Evolutionary conservation across 2,797 vertebrate genomes (phyloP).

Genomic region (Atherinosoma microstoma): DNA sequence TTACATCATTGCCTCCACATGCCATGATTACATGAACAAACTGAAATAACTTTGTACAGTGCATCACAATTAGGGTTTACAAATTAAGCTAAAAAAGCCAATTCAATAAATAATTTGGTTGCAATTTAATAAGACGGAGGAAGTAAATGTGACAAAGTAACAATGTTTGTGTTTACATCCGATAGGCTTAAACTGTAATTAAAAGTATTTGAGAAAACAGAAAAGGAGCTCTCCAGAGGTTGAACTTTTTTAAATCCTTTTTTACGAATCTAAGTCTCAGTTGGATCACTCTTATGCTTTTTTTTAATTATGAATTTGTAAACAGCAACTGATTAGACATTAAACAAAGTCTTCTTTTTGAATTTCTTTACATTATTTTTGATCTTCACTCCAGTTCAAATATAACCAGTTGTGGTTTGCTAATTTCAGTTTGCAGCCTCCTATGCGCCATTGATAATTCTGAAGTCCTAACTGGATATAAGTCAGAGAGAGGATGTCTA

Average conservation of each 20-base stretch:
- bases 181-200: neutral
- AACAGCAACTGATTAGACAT: neutral
- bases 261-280: neutral
- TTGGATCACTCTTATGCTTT: neutral
- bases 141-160: neutral
- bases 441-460: neutral
- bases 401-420: neutral
- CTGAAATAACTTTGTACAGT: neutral
- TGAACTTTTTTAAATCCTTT: neutral
- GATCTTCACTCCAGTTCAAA: neutral
- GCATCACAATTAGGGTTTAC: neutral
- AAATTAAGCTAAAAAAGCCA: neutral
- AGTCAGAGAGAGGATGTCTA: neutral
- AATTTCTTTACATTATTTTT: neutral
- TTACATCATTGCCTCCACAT: neutral
- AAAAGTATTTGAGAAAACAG: no score
- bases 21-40: neutral
- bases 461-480: neutral
- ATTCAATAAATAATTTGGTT: neutral
- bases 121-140: neutral
- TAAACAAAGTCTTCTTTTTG: neutral
- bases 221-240: neutral
- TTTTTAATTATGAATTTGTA: neutral
- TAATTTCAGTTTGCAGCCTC: conserved; percentile 10
- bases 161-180: neutral